phyloP scores from a whole-genome alignment of 2,113 vertebrate species.

The Himantopus leucocephalus region DNA sequence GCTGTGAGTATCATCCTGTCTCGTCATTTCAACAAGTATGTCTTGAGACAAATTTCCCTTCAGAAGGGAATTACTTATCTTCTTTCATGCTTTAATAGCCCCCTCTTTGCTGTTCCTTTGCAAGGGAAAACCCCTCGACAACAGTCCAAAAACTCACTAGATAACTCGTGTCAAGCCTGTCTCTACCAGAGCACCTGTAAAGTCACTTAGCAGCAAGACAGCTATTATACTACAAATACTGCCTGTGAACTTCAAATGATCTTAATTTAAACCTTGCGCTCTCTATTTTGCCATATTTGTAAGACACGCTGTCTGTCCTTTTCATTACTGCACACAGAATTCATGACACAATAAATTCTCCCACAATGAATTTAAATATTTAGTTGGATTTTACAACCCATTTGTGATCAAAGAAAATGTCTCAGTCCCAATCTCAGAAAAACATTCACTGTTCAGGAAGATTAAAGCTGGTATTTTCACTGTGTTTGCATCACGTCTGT shows the following conservation, averaged over 20 bases:
- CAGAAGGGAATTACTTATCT: background rate
- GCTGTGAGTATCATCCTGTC: background rate
- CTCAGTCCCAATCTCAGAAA: background rate
- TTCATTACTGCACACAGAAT: background rate
- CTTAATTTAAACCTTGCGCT: background rate
- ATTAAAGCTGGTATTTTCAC: background rate
- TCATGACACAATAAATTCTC: background rate
- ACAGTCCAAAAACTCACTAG: background rate
- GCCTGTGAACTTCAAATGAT: background rate
- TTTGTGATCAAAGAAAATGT: background rate
- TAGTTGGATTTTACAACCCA: background rate
- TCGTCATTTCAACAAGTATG: background rate
- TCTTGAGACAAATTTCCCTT: background rate
- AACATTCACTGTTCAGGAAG: background rate
- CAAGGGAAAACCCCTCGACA: background rate
- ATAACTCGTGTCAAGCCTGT: background rate
- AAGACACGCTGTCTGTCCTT: background rate
- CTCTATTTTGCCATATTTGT: background rate
- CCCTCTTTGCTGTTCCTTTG: background rate
- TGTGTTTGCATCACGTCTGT: background rate
- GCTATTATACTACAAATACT: background rate
- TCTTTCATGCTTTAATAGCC: background rate
- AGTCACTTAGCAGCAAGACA: background rate
- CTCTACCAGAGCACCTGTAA: background rate
- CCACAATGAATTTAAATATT: background rate